phyloP scores from a whole-genome alignment of 2,113 vertebrate species.

The Xiphorhynchus elegans region DNA sequence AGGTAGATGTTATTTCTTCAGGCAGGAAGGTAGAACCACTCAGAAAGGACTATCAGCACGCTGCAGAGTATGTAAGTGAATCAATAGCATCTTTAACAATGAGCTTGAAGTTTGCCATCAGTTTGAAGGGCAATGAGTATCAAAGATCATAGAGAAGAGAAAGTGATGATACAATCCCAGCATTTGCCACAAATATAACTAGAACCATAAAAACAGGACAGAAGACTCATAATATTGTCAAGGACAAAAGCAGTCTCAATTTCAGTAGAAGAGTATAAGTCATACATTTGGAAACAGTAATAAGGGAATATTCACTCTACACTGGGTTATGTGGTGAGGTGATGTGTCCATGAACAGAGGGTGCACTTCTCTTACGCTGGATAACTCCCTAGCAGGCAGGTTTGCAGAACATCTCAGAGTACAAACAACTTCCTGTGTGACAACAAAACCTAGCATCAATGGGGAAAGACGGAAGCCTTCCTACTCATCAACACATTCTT shows the following conservation, averaged over 20 bases:
- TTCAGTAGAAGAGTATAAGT: not conserved
- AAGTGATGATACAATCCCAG: not conserved
- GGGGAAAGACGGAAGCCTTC: not conserved
- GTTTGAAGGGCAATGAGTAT: not conserved
- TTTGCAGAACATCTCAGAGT: not conserved
- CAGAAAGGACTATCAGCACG: not conserved
- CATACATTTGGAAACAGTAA: not conserved
- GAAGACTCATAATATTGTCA: not conserved
- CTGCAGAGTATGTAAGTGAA: not conserved
- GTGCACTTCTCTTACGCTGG: not conserved
- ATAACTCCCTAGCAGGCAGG: not conserved
- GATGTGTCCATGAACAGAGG: not conserved
- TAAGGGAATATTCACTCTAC: not conserved
- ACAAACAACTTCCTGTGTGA: not conserved
- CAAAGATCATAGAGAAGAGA: not conserved
- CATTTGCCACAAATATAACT: not conserved
- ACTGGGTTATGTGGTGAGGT: not conserved
- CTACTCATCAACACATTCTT: not conserved
- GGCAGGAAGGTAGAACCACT: not conserved
- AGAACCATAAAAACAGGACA: not conserved
- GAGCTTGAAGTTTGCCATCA: not conserved
- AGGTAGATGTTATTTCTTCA: not conserved
- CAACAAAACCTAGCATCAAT: not conserved
- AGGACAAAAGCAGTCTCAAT: not conserved
- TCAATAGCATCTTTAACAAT: not conserved